A percentile compares a stretch with the other conserved stretches of the same genome.
Evolutionary conservation across 1,140 invertebrate genomes (phyloP).

Genomic region (Drosophila tani): DNA sequence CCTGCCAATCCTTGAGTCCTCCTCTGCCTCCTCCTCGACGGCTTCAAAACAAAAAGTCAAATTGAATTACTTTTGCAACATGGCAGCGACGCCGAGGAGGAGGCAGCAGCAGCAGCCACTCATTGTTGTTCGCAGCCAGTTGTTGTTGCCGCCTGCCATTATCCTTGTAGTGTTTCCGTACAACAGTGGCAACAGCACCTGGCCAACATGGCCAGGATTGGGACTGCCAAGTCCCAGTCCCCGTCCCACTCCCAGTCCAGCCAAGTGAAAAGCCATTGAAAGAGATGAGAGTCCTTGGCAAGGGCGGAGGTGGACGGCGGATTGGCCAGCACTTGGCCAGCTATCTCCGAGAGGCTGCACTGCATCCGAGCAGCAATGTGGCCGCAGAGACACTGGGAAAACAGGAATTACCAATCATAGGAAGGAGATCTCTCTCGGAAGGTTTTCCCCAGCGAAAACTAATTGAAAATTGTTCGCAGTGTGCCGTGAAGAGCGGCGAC

Average conservation of each 20-base stretch:
- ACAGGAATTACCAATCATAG: not conserved
- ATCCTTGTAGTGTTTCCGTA: slow-evolving; percentile 59
- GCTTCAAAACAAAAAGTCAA: slow-evolving; percentile 69
- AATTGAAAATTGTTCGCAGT: slow-evolving; percentile 6
- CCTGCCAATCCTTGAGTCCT: slow-evolving; percentile 37
- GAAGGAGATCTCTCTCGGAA: too few species aligned
- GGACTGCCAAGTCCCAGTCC: slow-evolving; percentile 1
- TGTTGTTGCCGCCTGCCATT: slow-evolving; percentile 49
- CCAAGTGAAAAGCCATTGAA: slow-evolving; percentile 69
- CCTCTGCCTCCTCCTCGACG: slow-evolving; percentile 12
- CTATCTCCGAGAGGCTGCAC: slow-evolving; percentile 39
- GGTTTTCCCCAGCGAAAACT: not conserved
- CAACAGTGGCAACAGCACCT: slow-evolving; percentile 62
- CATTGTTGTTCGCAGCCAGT: slow-evolving; percentile 53
- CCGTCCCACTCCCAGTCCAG: slow-evolving; percentile 3
- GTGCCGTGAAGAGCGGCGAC: not conserved
- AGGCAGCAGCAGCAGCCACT: slow-evolving; percentile 25
- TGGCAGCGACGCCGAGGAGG: slow-evolving; percentile 34
- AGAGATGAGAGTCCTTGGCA: slow-evolving; percentile 20
- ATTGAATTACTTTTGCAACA: slow-evolving; percentile 79
- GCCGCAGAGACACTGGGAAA: slow-evolving; percentile 1
- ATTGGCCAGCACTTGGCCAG: slow-evolving; percentile 38
- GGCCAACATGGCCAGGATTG: slow-evolving; percentile 8
- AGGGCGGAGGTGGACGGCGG: slow-evolving; percentile 6
- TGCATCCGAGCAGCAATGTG: slow-evolving; percentile 35